These are phyloP conservation scores for Setipinna tenuifilis DNA, from an alignment of 2,797 vertebrate genomes.

Conservation along the genomic window DNA sequence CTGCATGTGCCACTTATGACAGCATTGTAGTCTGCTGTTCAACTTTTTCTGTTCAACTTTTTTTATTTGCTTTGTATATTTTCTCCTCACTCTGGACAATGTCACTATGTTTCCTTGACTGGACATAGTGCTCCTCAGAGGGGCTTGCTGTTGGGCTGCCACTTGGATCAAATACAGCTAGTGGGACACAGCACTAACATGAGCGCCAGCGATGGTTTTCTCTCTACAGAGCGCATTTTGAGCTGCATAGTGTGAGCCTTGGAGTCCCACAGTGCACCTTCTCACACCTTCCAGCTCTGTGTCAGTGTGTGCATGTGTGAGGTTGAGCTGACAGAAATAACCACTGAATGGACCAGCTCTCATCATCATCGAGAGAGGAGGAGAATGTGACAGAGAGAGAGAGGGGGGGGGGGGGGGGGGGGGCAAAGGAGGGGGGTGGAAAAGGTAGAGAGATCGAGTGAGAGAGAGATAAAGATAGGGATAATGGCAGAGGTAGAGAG, in stretches of 20 bases:
- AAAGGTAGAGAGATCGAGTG: too few species aligned
- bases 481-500: background rate
- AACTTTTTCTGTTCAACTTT: background rate
- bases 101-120: background rate
- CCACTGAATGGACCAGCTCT: background rate
- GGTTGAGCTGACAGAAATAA: conserved; percentile 1
- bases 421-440: background rate
- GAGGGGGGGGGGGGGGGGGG: background rate
- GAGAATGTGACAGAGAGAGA: background rate
- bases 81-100: background rate
- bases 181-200: background rate
- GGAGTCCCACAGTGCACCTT: background rate
- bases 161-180: background rate
- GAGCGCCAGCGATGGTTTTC: background rate
- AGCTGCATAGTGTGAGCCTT: background rate
- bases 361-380: background rate
- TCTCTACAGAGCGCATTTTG: too few species aligned
- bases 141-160: background rate
- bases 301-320: background rate
- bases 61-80: background rate
- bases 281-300: background rate
- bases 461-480: background rate
- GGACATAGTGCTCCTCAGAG: background rate
- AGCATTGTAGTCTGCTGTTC: background rate
- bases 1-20: background rate